Evolutionary conservation across 2,888 invertebrate species (phyloP), one percentile per base, ranked within the genome.

Genomic region (Agapetus fuscipes): DNA sequence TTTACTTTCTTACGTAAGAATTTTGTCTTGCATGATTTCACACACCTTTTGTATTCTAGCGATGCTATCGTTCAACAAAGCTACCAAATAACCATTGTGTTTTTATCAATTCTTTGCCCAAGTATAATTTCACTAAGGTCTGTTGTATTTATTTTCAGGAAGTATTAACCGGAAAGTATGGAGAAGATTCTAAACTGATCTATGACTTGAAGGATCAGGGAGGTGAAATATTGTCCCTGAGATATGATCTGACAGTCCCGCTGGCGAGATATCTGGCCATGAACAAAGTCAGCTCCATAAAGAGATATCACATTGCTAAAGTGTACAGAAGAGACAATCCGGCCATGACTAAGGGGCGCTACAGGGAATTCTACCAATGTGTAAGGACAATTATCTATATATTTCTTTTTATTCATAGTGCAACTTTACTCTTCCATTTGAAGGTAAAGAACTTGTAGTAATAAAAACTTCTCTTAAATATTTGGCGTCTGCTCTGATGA

Each of bases 191-290:
- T 0, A 99, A 99, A 60, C 70, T 99, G 7, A 98, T 99, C 43
- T 99, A 97, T 61, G 97, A 99, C 62, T 70, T 99, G 30, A 90
- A 90, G 59, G 96, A 99, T 66, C 97, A 98, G 66, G 98, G 97
- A 37, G 98, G 98, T 17, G 98, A 98, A 70, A 83, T 94, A 43
- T 71, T 97, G 30, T 90, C 97, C 0, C 70, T 99, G 45, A 76
- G 98, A 46, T 99, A 99, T 62, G 98, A 99, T 62, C 69, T 99
- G 40, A 98, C 98, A 2, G 98, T 98, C 32, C 98, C 98, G 15
- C 82, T 99, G 62, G 98, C 98, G 5, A 74, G 98, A 37, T 98
- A 95, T 61, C 65, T 99, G 51, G 98, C 98, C 1, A 96, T 97
- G 96, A 91, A 84, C 62, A 97, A 97, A 68, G 85, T 98, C 34